Percentiles rank a stretch among this genome's conserved stretches.
These are phyloP conservation scores for Cyprinodon tularosa DNA, from an alignment of 2,113 vertebrate genomes.

Conservation along the genomic window DNA sequence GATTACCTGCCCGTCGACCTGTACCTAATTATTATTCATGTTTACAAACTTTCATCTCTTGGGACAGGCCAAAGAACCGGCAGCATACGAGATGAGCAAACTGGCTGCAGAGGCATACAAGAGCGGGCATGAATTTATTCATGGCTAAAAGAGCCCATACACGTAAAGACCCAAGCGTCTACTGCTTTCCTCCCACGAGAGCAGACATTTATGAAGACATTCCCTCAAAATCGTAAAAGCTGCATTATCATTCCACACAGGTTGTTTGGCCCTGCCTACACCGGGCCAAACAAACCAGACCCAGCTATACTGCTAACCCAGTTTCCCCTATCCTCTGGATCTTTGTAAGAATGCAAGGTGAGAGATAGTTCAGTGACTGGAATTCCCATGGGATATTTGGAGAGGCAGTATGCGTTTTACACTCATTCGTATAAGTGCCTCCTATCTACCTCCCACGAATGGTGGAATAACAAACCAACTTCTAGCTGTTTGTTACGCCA, in stretches of 20 bases:
- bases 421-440: constrained; percentile 43
- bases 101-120: constrained; percentile 52
- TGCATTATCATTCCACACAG: constrained; percentile 73
- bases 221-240: constrained; percentile 74
- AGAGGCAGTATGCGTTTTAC: constrained; percentile 56
- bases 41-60: constrained; percentile 82
- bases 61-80: constrained; percentile 63
- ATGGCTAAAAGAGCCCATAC: constrained; percentile 67
- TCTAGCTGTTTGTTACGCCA: constrained; percentile 35
- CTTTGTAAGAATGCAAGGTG: constrained; percentile 26
- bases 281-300: constrained; percentile 16
- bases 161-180: constrained; percentile 33
- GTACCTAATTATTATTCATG: constrained; percentile 84
- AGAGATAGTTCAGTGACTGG: constrained; percentile 37
- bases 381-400: constrained; percentile 49
- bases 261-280: constrained; percentile 48
- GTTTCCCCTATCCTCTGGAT: constrained; percentile 6
- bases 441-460: constrained; percentile 24
- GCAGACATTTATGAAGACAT: constrained; percentile 82
- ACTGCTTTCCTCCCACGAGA: constrained; percentile 62
- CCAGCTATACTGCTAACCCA: constrained; percentile 2
- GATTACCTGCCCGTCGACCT: constrained; percentile 81
- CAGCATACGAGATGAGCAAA: constrained; percentile 77
- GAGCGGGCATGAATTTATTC: constrained; percentile 81
- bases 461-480: constrained; percentile 21